These are phyloP conservation scores for Myiopsitta monachus DNA, from an alignment of 2,113 vertebrate genomes.

Conservation along the genomic window DNA sequence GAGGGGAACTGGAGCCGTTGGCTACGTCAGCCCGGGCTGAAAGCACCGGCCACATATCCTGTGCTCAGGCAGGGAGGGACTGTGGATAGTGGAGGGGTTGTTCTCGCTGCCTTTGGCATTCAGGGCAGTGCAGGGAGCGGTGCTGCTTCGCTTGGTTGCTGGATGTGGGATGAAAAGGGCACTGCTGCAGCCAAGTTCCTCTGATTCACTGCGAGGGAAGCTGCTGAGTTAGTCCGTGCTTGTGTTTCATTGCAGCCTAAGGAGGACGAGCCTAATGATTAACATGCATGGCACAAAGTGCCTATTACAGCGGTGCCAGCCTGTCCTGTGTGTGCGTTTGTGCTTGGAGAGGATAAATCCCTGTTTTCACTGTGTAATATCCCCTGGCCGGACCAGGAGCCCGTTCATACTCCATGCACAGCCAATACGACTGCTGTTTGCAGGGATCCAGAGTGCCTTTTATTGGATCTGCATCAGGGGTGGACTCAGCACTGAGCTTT, in stretches of 20 bases:
- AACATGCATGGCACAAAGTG: neutral
- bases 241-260: neutral
- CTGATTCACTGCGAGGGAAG: neutral
- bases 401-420: rapidly evolving
- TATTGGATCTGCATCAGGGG: neutral
- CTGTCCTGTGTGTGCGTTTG: neutral
- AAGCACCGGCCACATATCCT: neutral
- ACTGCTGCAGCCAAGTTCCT: neutral
- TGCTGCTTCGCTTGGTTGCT: neutral
- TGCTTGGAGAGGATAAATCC: neutral
- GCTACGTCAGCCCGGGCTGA: neutral
- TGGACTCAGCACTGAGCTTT: rapidly evolving
- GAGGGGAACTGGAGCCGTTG: neutral
- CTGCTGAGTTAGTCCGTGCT: neutral
- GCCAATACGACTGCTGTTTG: rapidly evolving
- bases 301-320: neutral
- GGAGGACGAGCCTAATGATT: neutral
- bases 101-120: neutral
- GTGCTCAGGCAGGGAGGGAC: neutral
- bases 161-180: neutral
- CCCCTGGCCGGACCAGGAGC: neutral
- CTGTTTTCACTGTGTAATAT: neutral
- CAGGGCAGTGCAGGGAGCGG: neutral
- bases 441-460: rapidly evolving
- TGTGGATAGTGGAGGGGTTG: neutral